These are phyloP conservation scores for Nemapogon koenigi DNA, from an alignment of 2,888 invertebrate species.

Conservation along the genomic window DNA sequence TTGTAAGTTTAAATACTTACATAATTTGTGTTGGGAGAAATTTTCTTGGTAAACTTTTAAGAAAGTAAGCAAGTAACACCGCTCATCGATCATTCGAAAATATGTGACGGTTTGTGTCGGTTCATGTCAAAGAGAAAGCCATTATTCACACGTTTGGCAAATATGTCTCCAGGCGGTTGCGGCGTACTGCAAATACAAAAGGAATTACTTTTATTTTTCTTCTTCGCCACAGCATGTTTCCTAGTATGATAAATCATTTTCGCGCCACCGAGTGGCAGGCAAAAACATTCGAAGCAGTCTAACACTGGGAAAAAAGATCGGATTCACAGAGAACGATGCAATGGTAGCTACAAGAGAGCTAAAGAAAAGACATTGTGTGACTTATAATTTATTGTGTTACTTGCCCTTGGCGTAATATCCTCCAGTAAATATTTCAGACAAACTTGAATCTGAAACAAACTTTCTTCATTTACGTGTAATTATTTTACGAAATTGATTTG, in stretches of 20 bases:
- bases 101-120: not conserved
- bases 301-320: constrained; percentile 33
- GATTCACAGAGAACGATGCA: constrained; percentile 34
- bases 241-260: constrained; percentile 57
- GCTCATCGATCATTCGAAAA: not conserved
- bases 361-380: too few species aligned
- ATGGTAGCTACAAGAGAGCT: too few species aligned
- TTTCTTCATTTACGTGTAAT: too few species aligned
- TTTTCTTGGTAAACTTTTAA: not conserved
- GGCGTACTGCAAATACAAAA: constrained; percentile 49
- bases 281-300: constrained; percentile 40
- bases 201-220: constrained; percentile 56
- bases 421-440: too few species aligned
- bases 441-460: too few species aligned
- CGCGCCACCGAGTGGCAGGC: constrained; percentile 33
- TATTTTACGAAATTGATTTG: too few species aligned
- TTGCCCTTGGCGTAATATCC: too few species aligned
- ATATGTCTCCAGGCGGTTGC: constrained; percentile 35
- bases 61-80: not conserved
- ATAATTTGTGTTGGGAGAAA: not conserved
- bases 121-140: constrained; percentile 17
- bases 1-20: not conserved
- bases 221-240: constrained; percentile 54
- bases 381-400: too few species aligned
- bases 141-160: constrained; percentile 55